A percentile compares a stretch with the other conserved stretches of the same genome.
Conservation (phyloP, 2,113 vertebrate genomes). For the Neodontobutis hainanensis region DNA sequence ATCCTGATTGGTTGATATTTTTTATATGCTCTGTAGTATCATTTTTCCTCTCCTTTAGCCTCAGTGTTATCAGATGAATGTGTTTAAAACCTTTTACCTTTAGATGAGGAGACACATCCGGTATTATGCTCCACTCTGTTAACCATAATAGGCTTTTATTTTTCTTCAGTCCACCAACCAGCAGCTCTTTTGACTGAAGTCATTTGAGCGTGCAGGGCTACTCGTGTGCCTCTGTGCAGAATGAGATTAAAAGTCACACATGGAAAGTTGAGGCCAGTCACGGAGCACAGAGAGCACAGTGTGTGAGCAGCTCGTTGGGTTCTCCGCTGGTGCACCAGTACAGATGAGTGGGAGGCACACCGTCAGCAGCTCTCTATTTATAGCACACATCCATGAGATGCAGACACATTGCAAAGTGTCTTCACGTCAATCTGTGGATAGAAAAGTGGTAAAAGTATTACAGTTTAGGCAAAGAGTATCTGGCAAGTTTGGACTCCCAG, state of each 20-base stretch:
- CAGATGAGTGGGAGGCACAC: slow-evolving; percentile 52
- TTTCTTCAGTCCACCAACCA: not conserved
- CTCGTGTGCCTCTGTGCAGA: not conserved
- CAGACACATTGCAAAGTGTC: slow-evolving; percentile 34
- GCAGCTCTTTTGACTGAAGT: not conserved
- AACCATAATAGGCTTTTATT: slow-evolving; percentile 17
- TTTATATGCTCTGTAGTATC: not conserved
- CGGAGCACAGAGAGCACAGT: slow-evolving; percentile 13
- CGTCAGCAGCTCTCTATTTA: slow-evolving; percentile 50
- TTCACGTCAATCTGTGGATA: slow-evolving; percentile 14
- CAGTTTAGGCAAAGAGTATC: not conserved
- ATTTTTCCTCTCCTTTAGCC: not conserved
- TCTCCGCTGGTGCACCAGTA: slow-evolving; percentile 39
- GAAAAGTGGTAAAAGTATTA: slow-evolving; percentile 4
- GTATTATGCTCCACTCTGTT: slow-evolving; percentile 11
- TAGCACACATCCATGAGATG: slow-evolving; percentile 41
- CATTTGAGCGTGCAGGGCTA: not conserved
- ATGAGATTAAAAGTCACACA: slow-evolving; percentile 19
- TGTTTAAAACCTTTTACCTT: slow-evolving; percentile 6
- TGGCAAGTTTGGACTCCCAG: too few species aligned
- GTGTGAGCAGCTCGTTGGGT: slow-evolving; percentile 30
- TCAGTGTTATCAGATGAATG: not conserved
- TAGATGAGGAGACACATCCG: slow-evolving; percentile 1
- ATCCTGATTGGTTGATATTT: too few species aligned
- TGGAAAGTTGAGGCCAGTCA: slow-evolving; percentile 10